Evolutionary conservation across 2,888 invertebrate species (phyloP), one percentile per base, ranked within the genome.

Genomic region (Lasioglossum lativentre): DNA sequence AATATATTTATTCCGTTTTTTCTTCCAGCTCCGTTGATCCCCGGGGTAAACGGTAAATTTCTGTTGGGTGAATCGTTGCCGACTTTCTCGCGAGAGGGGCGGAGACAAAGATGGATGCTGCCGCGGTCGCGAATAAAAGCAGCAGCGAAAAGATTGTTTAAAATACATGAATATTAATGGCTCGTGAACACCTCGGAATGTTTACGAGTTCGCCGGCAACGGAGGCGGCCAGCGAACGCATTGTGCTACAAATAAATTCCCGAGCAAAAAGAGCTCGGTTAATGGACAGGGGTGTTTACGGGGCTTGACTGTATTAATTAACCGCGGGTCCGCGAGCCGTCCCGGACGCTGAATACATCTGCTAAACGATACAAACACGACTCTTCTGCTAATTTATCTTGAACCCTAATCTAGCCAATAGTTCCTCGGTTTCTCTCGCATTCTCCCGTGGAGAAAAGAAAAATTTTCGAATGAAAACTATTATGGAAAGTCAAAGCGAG

Each of bases 121-220:
- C 19, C 8, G 38, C n/a, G 30, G 30, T 27, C 14, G 45, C 12
- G 38, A 59, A 71, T 52, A 16, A 63, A 66, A 82, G 73, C 56
- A 10, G 71, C 63, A 34, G 34, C 59, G 40, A 42, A 66, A 78
- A 75, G 80, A 83, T 72, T 80, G 75, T 72, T 83, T 80, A 75
- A 80, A 76, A 75, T 80, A 66, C 80, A 72, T 83, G 83, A 80
- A 80, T 83, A 83, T 83, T 83, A 83, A 83, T 80, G 80, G 66
- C 52, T 63, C 59, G 75, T 47, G 40, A 71, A 79, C 70, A 75
- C 70, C 74, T 82, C 75, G 59, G 59, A 71, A 75, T 56, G 72
- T 83, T 75, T 52, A 70, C 82, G 42, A 45, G 30, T 52, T 19
- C 72, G 40, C 52, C n/a, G 75, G 71, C 52, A 72, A 71, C 75